Evolutionary conservation across 2,113 vertebrate species (phyloP).

Genomic region (Dermatemys mawii): DNA sequence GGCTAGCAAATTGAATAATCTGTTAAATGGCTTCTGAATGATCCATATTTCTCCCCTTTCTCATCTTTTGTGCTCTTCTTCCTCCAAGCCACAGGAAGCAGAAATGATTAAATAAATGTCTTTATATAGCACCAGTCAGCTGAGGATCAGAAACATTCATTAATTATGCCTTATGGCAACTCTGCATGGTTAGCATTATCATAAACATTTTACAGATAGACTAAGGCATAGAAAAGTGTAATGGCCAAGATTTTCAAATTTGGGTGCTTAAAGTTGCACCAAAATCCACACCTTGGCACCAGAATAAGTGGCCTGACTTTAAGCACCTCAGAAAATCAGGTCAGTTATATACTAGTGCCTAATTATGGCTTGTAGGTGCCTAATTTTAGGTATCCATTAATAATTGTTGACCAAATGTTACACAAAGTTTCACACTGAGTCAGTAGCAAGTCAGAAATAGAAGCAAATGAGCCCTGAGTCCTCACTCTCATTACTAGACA

Average conservation of each 20-base stretch:
- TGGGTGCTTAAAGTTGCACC: neutral
- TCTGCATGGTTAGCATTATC: neutral
- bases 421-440: neutral
- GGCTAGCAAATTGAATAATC: neutral
- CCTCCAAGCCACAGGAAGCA: neutral
- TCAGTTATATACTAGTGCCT: neutral
- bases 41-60: neutral
- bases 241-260: neutral
- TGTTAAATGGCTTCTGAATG: neutral
- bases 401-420: neutral
- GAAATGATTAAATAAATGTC: neutral
- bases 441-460: neutral
- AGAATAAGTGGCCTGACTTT: neutral
- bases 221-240: neutral
- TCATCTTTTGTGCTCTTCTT: neutral
- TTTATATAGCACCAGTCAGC: neutral
- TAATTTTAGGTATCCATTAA: neutral
- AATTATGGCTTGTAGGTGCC: neutral
- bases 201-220: neutral
- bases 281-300: neutral
- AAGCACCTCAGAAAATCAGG: neutral
- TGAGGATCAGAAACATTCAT: neutral
- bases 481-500: slow-evolving; percentile 13
- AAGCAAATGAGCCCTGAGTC: neutral
- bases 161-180: accelerated